A percentile compares a stretch with the other conserved stretches of the same genome.
These are phyloP conservation scores for Tipula lateralis DNA, from an alignment of 2,888 invertebrate species.

Conservation along the genomic window DNA sequence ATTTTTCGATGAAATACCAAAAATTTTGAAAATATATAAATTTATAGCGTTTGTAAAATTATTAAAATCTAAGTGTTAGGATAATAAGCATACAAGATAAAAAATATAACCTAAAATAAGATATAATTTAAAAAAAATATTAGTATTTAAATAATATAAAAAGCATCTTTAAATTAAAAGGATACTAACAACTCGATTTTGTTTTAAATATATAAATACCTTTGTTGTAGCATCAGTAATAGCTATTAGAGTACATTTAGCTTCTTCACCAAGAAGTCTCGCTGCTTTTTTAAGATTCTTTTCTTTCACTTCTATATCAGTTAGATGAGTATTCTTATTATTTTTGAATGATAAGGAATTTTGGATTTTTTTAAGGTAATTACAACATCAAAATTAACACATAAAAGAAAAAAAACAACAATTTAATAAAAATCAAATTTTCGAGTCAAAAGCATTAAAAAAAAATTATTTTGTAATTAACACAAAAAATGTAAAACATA, in stretches of 20 bases:
- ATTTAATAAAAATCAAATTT: not conserved
- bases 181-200: not conserved
- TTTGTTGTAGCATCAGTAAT: conserved; percentile 50
- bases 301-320: conserved; percentile 48
- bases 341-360: not conserved
- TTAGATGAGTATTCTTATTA: conserved; percentile 41
- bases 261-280: conserved; percentile 54
- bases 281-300: conserved; percentile 54
- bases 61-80: not conserved
- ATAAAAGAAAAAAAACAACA: conserved; percentile 13
- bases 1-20: not conserved
- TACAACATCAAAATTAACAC: conserved; percentile 24
- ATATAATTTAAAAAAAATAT: not conserved
- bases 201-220: conserved; percentile 40
- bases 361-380: not conserved
- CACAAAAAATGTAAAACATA: conserved; percentile 13
- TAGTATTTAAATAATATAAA: not conserved
- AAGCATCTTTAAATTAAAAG: not conserved
- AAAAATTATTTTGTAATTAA: not conserved
- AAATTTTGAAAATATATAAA: not conserved
- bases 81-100: not conserved
- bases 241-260: conserved; percentile 51
- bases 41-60: not conserved
- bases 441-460: not conserved
- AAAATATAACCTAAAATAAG: not conserved